Evolutionary conservation across 1,140 invertebrate species (phyloP), one percentile per base, ranked within the genome.

Genomic region (Drosophila virilis): DNA sequence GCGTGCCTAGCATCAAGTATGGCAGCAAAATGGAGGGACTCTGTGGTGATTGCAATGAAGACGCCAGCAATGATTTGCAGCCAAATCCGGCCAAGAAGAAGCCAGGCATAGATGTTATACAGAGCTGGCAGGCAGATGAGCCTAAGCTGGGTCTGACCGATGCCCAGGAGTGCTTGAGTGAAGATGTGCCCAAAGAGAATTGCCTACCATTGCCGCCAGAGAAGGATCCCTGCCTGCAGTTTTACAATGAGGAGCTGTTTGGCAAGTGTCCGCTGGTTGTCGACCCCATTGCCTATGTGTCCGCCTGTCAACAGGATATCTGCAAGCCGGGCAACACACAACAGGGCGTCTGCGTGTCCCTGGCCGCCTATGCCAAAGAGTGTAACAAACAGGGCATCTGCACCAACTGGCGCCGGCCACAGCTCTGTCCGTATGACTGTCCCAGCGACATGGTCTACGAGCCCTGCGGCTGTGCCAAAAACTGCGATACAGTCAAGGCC

Each of bases 31-130:
- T 95, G 35, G 95, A 97, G 92, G 97, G 97, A 42, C 91, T 97
- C 0, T 97, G 97, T 90, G 96, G 96, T 55, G 94, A 95, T 73
- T 97, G 97, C 85, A 96, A 97, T 74, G 93, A 93, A 9, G 93
- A 96, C 80, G 90, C 93, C 9, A 92, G 94, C 0, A 94, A 96
- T 80, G 95, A 96, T 80, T 81, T 96, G 22, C 93, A 80, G 38
- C 73, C 92, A n/a, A 94, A 93, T 64, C 92, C 92, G 8, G 79
- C 88, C 1, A 91, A 81, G 51, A 75, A 86, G 93, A 78, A 80
- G 55, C 40, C 74, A 4, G 76, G 88, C 48, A 17, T 74, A 28
- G 93, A 95, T 43, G 95, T 96, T 78, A 94, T 94, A 0, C 90
- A 93, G 46, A 95, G 94, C 62, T 96, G 95, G 95, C 79, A 95